Percentiles rank a stretch among this genome's conserved stretches.
phyloP scores from a whole-genome alignment of 2,113 vertebrate species.

The Lota lota region DNA sequence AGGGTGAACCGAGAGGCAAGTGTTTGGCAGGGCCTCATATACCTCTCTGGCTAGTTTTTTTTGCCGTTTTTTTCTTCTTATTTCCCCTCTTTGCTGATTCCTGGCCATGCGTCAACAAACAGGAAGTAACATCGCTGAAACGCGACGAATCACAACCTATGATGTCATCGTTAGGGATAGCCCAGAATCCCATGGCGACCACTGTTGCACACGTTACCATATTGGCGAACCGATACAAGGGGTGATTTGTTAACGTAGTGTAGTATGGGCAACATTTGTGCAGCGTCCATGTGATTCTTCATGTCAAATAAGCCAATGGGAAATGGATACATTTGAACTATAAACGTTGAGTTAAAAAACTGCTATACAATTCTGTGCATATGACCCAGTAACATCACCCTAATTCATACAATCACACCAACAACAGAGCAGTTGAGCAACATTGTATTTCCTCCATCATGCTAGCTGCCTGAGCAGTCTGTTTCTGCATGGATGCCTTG shows the following conservation, averaged over 20 bases:
- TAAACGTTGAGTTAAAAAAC: no score
- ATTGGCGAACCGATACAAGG: no score
- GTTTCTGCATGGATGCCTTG: background rate
- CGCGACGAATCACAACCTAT: constrained; percentile 19
- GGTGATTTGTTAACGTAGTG: no score
- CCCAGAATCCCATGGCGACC: background rate
- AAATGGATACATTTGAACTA: no score
- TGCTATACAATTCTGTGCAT: no score
- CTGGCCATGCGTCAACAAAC: constrained; percentile 48
- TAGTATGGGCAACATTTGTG: no score
- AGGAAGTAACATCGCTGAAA: constrained; percentile 44
- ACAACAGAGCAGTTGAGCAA: no score
- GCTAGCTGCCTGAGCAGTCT: background rate
- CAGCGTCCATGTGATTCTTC: no score
- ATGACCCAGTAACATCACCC: no score
- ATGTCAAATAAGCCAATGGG: no score
- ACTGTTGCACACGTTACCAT: background rate
- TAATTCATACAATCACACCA: no score
- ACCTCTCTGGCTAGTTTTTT: constrained; percentile 2
- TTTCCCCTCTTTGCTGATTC: constrained; percentile 47
- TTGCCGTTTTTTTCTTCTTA: constrained; percentile 30
- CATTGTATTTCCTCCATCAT: background rate
- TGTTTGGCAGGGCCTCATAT: constrained; percentile 49
- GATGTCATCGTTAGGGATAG: constrained; percentile 27
- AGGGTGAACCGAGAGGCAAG: constrained; percentile 56